Evolutionary conservation across 2,113 vertebrate genomes (phyloP), one percentile per base, ranked within the genome.

Genomic region (Phylloscopus trochiloides): DNA sequence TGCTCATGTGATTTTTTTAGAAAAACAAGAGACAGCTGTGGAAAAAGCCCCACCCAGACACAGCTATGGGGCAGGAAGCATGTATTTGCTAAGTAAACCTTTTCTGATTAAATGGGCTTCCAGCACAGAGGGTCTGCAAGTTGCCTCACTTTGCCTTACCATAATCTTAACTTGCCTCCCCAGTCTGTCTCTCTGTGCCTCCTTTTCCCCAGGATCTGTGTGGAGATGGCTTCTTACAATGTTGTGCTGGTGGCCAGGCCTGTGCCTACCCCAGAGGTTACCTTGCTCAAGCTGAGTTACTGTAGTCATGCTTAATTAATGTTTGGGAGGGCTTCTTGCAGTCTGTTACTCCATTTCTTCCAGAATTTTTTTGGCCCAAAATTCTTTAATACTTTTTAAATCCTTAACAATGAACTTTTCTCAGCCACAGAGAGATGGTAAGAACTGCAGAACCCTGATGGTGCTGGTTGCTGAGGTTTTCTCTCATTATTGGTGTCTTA

Each of bases 61-160:
- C 0, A 17, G 17, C 3, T 32, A 8, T 8, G 22, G 26, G 63
- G 22, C 38, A 55, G 29, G 48, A 38, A 31, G 28, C 3, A 3
- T 36, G 3, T n/a, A 40, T 55, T 45, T 43, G 19, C 12, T 17
- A 14, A 32, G 8, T 2, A 52, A 77, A 59, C 22, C 2, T 80
- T 48, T 79, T 57, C 38, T 66, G 51, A 68, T n/a, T 18, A 38
- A 92, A 70, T 16, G 26, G 36, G 15, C 15, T 74, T 63, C 28
- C 31, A 28, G 18, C 15, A 4, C 50, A 9, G 21, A 4, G 8
- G 15, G 5, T 43, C 42, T 79, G 2, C 14, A 58, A 1, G 45
- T 9, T 48, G 19, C 5, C 21, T 40, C 9, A 1, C 20, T 66
- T 40, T 52, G 25, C 29, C 38, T 52, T 70, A 2, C 32, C 14